phyloP scores from a whole-genome alignment of 2,113 vertebrate genomes.

The Passer montanus region DNA sequence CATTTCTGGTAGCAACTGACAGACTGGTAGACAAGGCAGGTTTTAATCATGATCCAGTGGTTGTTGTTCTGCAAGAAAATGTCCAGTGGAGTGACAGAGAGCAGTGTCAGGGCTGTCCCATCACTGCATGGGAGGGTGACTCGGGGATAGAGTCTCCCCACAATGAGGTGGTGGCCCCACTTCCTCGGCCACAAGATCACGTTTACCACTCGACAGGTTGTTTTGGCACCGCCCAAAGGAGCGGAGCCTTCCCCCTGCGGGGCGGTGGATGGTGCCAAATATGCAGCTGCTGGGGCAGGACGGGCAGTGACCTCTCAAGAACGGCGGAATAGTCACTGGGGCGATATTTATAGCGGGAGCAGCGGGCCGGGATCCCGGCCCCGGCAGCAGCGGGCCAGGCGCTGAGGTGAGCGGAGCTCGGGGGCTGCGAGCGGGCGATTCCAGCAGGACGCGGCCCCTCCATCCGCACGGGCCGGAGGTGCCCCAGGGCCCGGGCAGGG shows the following conservation, averaged over 20 bases:
- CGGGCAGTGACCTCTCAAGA: too few relatives aligned
- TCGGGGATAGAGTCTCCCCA: background rate
- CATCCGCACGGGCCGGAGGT: too few relatives aligned
- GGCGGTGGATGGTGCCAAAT: too few relatives aligned
- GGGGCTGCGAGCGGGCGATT: too few relatives aligned
- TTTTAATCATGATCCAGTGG: background rate
- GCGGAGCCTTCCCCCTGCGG: rapidly evolving
- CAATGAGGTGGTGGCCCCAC: background rate
- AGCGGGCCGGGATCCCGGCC: too few relatives aligned
- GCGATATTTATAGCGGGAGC: too few relatives aligned
- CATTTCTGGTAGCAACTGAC: background rate
- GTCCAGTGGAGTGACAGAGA: background rate
- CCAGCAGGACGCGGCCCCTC: too few relatives aligned
- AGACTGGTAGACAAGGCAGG: background rate
- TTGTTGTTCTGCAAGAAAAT: background rate
- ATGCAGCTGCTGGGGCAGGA: too few relatives aligned
- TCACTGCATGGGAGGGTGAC: background rate
- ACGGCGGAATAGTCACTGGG: too few relatives aligned
- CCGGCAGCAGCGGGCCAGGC: too few relatives aligned
- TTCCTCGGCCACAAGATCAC: background rate
- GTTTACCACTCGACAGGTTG: rapidly evolving
- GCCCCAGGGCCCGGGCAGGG: too few relatives aligned
- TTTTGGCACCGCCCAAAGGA: background rate
- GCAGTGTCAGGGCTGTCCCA: background rate
- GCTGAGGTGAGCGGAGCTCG: too few relatives aligned